These are phyloP conservation scores for Danio tinwini DNA, from an alignment of 2,797 vertebrate genomes.

Conservation along the genomic window DNA sequence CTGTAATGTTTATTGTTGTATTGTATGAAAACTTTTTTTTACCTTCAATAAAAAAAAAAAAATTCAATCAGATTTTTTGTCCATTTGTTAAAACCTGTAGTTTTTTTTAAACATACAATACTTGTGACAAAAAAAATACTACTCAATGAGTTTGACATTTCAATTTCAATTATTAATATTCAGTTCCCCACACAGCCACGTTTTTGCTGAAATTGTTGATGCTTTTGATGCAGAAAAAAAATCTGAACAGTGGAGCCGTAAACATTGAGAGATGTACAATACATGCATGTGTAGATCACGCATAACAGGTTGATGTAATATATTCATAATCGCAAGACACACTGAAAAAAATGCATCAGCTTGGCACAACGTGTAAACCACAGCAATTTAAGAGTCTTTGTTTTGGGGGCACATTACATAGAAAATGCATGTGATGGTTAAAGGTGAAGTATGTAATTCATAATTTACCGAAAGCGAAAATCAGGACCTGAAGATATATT, in stretches of 20 bases:
- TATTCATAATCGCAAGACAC: constrained; percentile 55
- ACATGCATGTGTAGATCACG: constrained; percentile 58
- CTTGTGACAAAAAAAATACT: background rate
- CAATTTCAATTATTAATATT: too few relatives aligned
- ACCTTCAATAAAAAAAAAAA: too few relatives aligned
- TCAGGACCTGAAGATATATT: background rate
- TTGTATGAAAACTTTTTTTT: too few relatives aligned
- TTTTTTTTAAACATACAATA: background rate
- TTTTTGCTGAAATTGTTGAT: constrained; percentile 20
- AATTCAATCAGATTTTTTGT: too few relatives aligned
- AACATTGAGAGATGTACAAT: constrained; percentile 25
- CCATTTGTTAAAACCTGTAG: background rate
- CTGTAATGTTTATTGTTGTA: too few relatives aligned
- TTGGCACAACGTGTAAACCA: constrained; percentile 57
- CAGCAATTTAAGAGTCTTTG: constrained; percentile 19
- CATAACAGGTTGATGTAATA: constrained; percentile 51
- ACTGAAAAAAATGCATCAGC: constrained; percentile 43
- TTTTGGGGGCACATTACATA: background rate
- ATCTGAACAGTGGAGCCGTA: constrained; percentile 1
- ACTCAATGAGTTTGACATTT: background rate
- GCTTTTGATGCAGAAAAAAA: constrained; percentile 16
- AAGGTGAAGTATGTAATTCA: constrained; percentile 37
- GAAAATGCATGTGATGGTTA: constrained; percentile 6
- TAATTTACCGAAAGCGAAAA: background rate
- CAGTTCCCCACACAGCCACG: constrained; percentile 8